Base-by-base conservation (phyloP, 2,113 vertebrate genomes). In the Cavia porcellus region DNA sequence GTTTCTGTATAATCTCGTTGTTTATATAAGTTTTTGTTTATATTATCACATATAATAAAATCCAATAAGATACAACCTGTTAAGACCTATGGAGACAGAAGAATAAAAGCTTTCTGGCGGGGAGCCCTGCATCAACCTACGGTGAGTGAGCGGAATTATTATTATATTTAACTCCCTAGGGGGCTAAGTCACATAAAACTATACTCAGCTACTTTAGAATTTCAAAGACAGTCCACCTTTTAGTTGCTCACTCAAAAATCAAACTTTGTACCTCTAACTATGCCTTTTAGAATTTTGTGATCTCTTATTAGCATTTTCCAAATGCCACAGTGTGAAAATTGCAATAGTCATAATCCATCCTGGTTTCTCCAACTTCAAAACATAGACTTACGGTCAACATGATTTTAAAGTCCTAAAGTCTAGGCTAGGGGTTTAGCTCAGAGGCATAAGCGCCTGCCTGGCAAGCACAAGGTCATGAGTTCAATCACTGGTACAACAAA, bases 251-350 rank as follows among this genome's bases (percentile, higher is more conserved):
- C 79, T 92, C 15, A 86, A 95, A 94, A 95, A 96, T 47, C 14
- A 97, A 96, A 66, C 19, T 52, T 88, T 93, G 68, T 96, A 97
- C 9, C 9, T 93, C 82, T 87, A 89, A 92, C 86, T 93, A 68
- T 0, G 3, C 4, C 64, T 94, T 95, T 96, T 81, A 96, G 85
- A 95, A 68, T 90, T 92, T 45, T 94, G 45, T 72, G 52, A 79
- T 87, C 81, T n/a, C 64, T 80, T 55, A 3, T 22, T 92, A 95
- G n/a, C 55, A 89, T 84, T 95, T 85, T 47, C 59, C 57, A 91
- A 90, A 87, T 57, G 10, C 32, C 68, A 72, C 72, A 81, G 45
- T 8, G 72, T 28, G 15, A 62, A 66, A 77, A n/a, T 30, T 84
- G 2, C 55, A 68, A 59, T 52, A 86, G 28, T 17, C 13, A 57